A percentile compares a stretch with the other conserved stretches of the same genome.
Evolutionary conservation across 2,797 vertebrate species (phyloP).

Genomic region (Cossypha dichroa): DNA sequence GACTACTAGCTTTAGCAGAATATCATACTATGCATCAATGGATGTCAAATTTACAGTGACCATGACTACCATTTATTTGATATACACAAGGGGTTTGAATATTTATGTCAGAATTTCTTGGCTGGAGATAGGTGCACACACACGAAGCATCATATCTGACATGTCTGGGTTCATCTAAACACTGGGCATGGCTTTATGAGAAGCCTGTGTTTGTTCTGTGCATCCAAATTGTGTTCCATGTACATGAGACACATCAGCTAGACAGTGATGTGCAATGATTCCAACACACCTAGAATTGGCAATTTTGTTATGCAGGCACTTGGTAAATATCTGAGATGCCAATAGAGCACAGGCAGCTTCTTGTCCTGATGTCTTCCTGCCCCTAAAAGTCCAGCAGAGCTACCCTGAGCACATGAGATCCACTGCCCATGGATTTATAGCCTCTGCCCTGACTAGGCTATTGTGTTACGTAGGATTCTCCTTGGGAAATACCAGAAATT

Average conservation of each 20-base stretch:
- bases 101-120: neutral
- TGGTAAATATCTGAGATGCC: neutral
- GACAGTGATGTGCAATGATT: neutral
- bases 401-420: rapidly evolving
- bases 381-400: neutral
- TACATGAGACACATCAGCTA: neutral
- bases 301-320: neutral
- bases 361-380: neutral
- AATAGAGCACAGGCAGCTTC: neutral
- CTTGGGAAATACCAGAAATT: neutral
- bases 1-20: neutral
- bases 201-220: neutral
- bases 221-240: neutral
- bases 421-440: neutral
- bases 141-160: neutral
- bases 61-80: neutral
- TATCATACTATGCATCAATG: neutral
- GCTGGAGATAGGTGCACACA: neutral
- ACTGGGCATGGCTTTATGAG: neutral
- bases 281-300: neutral
- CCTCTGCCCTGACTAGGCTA: neutral
- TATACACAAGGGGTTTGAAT: neutral
- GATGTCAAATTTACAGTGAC: neutral
- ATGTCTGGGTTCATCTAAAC: neutral
- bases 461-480: neutral